A percentile compares a stretch with the other conserved stretches of the same genome.
These are phyloP conservation scores for Heliconius erato DNA, from an alignment of 2,888 invertebrate species.

Conservation along the genomic window DNA sequence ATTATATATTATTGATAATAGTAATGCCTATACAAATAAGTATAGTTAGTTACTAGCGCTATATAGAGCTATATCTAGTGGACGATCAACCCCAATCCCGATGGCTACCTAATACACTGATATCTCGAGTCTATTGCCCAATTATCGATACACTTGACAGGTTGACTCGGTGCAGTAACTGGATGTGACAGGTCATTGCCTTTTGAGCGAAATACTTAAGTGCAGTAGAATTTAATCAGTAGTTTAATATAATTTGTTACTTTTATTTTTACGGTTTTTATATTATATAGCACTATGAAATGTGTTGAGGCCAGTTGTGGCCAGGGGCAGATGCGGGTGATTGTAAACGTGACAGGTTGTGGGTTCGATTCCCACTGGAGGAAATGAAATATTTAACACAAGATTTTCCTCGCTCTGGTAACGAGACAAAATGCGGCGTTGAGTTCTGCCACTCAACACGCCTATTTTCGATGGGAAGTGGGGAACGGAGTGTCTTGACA, in stretches of 20 bases:
- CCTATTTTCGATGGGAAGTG: no score
- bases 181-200: conserved; percentile 29
- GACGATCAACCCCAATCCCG: conserved; percentile 18
- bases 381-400: no score
- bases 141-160: conserved; percentile 45
- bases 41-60: not conserved
- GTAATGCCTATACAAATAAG: not conserved
- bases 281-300: not conserved
- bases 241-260: not conserved
- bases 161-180: conserved; percentile 34
- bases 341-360: no score
- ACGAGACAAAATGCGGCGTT: no score
- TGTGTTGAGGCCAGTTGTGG: not conserved
- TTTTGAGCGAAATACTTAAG: conserved; percentile 20
- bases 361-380: no score
- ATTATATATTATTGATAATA: not conserved
- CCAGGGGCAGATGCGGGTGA: no score
- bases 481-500: no score
- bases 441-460: no score
- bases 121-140: conserved; percentile 40
- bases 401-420: no score
- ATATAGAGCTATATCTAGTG: conserved; percentile 1
- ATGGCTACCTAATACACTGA: conserved; percentile 25
- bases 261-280: not conserved
- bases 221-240: not conserved